phyloP scores from a whole-genome alignment of 2,797 vertebrate genomes.

The Hippocampus kuda region DNA sequence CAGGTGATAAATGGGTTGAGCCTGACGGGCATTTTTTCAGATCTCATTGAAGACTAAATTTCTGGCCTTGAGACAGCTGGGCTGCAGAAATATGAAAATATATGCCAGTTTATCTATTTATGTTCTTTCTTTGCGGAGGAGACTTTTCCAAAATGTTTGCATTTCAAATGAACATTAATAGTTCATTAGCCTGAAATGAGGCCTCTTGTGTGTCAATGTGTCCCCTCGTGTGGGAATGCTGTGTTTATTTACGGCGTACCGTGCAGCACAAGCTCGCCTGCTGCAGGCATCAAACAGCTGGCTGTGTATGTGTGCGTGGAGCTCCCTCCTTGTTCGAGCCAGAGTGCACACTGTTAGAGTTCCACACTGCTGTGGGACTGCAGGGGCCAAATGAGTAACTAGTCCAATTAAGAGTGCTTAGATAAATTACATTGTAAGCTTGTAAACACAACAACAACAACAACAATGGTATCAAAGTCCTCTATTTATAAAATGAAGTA shows the following conservation, averaged over 20 bases:
- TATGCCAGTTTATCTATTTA: background rate
- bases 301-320: constrained; percentile 47
- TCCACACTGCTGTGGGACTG: constrained; percentile 53
- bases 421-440: constrained; percentile 62
- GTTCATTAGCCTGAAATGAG: constrained; percentile 59
- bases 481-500: constrained; percentile 37
- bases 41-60: constrained; percentile 40
- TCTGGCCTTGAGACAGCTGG: constrained; percentile 30
- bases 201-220: constrained; percentile 53
- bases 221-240: constrained; percentile 49
- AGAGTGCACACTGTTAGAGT: constrained; percentile 51
- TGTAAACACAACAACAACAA: constrained; percentile 53
- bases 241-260: constrained; percentile 57
- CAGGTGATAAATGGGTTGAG: too few species aligned
- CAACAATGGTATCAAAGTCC: constrained; percentile 43
- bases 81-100: constrained; percentile 24
- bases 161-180: constrained; percentile 64
- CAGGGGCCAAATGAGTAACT: constrained; percentile 62
- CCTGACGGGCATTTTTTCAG: constrained; percentile 45
- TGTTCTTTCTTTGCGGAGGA: background rate
- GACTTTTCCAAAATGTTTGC: constrained; percentile 10
- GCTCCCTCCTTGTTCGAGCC: constrained; percentile 51
- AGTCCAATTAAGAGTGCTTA: constrained; percentile 66
- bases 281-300: constrained; percentile 63
- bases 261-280: constrained; percentile 40